Evolutionary conservation across 2,888 invertebrate species (phyloP), one percentile per base, ranked within the genome.

Genomic region (Tetropium fuscum): DNA sequence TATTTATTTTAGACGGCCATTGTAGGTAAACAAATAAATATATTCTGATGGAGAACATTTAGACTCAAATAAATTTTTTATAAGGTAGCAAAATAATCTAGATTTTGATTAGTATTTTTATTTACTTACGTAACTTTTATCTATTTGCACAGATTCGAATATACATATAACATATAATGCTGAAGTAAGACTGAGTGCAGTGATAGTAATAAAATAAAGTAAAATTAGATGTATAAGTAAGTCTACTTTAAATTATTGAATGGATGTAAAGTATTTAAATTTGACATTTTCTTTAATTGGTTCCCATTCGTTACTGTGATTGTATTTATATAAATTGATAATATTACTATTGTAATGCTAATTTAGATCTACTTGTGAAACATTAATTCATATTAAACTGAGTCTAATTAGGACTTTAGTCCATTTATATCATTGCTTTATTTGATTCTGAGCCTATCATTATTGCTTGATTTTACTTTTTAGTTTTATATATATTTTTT

Each of bases 231-330:
- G 70, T 72, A 70, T 58, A 62, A 38, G 51, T 71, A 72, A 72
- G 66, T 66, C 64, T 72, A 69, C 60, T 63, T 68, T 61, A 62
- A 69, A 66, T 58, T 63, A 63, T 70, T 72, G 72, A 63, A 73
- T 71, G 64, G 66, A 73, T 71, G 68, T 69, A 66, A 66, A 66
- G 63, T 67, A 58, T 45, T 54, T 54, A 32, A 54, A 67, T 60
- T n/a, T 63, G 19, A 66, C 59, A 61, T 62, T 63, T 70, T 68
- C 64, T 68, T 66, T 64, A 38, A 61, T 77, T 77, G 74, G 75
- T 79, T 80, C 76, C 78, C 77, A 73, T 79, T 78, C 74, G 70
- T 78, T 79, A 76, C 79, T 79, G 80, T 79, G 79, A 80, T 80
- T 79, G 77, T 80, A 79, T 78, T 79, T 79, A 75, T 77, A 78